Conservation (phyloP, 2,888 invertebrate species). For the Seladonia tumulorum region DNA sequence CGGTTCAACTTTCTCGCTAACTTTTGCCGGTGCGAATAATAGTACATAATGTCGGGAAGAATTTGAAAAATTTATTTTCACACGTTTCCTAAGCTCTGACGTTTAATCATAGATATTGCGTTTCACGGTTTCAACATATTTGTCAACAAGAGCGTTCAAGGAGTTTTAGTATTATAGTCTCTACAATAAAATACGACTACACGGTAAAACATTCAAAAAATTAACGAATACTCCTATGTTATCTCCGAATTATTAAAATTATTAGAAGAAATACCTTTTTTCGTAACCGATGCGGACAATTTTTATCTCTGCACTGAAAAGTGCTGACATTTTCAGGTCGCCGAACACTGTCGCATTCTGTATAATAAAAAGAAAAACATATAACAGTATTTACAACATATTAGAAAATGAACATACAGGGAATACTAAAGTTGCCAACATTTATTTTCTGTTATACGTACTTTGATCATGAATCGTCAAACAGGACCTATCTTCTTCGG, state of each 20-base stretch:
- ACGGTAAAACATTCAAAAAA: background rate
- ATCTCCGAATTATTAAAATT: background rate
- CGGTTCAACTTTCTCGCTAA: conserved; percentile 15
- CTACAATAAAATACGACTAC: background rate
- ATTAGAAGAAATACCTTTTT: background rate
- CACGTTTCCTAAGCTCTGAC: no score
- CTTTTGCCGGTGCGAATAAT: background rate
- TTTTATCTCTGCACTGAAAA: background rate
- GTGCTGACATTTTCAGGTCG: background rate
- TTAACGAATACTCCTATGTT: background rate
- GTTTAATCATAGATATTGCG: no score
- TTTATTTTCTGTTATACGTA: background rate
- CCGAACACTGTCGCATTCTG: background rate
- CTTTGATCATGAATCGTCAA: background rate
- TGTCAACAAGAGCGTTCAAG: background rate
- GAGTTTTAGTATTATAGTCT: background rate
- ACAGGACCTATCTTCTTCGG: background rate
- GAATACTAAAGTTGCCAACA: background rate
- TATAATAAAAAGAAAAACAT: background rate
- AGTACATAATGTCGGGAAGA: background rate
- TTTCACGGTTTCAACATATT: background rate
- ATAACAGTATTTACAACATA: background rate
- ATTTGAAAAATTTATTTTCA: background rate
- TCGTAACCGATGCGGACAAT: no score
- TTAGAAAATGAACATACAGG: background rate